phyloP scores from a whole-genome alignment of 2,888 invertebrate genomes.

The Drosophila antonietae region DNA sequence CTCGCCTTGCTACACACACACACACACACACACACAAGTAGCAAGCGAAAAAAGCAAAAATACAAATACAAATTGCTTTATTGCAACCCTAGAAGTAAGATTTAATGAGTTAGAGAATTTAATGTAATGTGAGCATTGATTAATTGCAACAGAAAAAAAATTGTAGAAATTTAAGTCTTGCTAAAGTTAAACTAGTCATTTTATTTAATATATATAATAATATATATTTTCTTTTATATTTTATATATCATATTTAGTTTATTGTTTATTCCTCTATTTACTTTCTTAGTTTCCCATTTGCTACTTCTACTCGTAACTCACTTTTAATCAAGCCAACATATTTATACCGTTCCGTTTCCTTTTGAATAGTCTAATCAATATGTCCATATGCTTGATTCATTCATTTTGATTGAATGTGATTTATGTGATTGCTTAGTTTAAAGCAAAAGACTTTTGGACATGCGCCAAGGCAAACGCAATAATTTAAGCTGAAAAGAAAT shows the following conservation, averaged over 20 bases:
- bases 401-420: constrained; percentile 17
- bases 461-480: constrained; percentile 9
- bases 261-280: neutral
- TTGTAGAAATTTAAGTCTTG: neutral
- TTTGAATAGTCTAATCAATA: neutral
- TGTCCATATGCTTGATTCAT: constrained; percentile 16
- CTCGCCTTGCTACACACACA: constrained; percentile 36
- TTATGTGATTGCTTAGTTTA: constrained; percentile 10
- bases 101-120: neutral
- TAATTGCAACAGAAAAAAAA: constrained; percentile 5
- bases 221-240: too few relatives aligned
- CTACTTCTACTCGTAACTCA: neutral
- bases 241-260: neutral
- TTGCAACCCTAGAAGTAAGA: constrained; percentile 12
- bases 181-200: too few relatives aligned
- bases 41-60: neutral
- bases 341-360: constrained; percentile 6
- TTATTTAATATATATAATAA: too few relatives aligned
- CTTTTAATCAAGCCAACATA: neutral
- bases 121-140: constrained; percentile 1
- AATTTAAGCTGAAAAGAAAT: neutral
- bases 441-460: constrained; percentile 13
- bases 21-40: too few relatives aligned
- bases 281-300: neutral
- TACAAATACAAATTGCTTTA: neutral